Base-by-base conservation (phyloP, 1,140 invertebrate genomes). In the Oncopodura yosiiana region DNA sequence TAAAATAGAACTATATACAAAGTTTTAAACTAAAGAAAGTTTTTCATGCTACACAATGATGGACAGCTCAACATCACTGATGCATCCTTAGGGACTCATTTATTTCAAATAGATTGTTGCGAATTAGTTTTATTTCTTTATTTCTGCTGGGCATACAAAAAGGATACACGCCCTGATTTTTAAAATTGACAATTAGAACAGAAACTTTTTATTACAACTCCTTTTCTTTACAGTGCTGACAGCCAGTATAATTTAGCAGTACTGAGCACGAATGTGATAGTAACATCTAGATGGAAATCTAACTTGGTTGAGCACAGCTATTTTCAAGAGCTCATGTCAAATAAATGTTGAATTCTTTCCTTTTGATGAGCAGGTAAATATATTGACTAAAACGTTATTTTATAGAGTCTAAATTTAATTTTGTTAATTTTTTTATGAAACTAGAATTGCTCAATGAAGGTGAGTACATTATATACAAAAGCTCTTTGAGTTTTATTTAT, bases 321-420 rank as follows among this genome's bases (percentile, higher is more conserved):
- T 71, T 49, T 71, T 71, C 56, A 68, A 70, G 55, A 68, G 66
- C 12, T 71, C 70, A 9, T 71, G 69, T 45, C 61, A 65, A 36
- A 68, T 69, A 48, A 65, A 67, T 24, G 69, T 73, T 32, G 73
- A 76, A 58, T 78, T 71, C 65, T 78, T 78, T 59, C 77, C 77
- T 14, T 78, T 78, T 64, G 77, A 78, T 63, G 71, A 77, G 56
- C 72, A 18, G n/a, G n/a, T n/a, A n/a, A n/a, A n/a, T n/a, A 69
- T 9, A 34, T 34, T n/a, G n/a, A n/a, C n/a, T n/a, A n/a, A n/a
- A n/a, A n/a, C n/a, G n/a, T n/a, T n/a, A n/a, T n/a, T n/a, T n/a
- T n/a, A n/a, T 34, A 8, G 32, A 34, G 32, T 9, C 71, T 56
- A 46, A 9, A 34, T 34, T 34, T 8, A 8, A 34, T n/a, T 9